Base-by-base conservation (phyloP, 1,140 invertebrate genomes). In the Drosophila subpulchrella region DNA sequence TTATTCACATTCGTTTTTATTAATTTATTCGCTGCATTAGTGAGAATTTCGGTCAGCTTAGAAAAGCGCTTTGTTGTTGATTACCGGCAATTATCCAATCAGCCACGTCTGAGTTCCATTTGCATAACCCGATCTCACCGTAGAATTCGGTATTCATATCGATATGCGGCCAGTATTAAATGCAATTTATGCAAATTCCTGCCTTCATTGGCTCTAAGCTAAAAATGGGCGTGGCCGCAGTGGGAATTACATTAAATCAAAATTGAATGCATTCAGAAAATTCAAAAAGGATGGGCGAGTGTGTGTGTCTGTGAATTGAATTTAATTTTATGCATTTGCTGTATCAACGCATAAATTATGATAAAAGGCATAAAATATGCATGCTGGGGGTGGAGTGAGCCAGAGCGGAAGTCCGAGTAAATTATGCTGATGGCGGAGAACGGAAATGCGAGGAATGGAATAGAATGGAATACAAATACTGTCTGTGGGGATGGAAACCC, bases 361-460 rank as follows among this genome's bases (percentile, higher is more conserved):
- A 82, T 82, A 82, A 82, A 82, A 78, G 74, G 67, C 79, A 82
- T 82, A 82, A 82, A 82, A 82, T 82, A 82, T 78, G 70, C 50
- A 74, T 47, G 39, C 13, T 44, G 24, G 12, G 44, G 53, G 15
- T 32, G 5, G 44, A 61, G 60, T 65, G 60, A 76, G 63, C 66
- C 75, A 73, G 71, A 76, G 60, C 72, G 78, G 78, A 72, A 73
- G 57, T 70, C 44, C 57, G 70, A 81, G 74, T 81, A 82, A 78
- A 81, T 81, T 81, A 81, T 73, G 78, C 59, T 66, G 68, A 78
- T 74, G 74, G 61, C 34, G 53, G 50, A 34, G 59, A 59, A 41
- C 65, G 65, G 65, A 68, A 68, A 54, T 65, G 50, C 42, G 42
- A 34, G 32, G 15, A 50, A 36, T 54, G 24, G 39, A 48, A 39